Evolutionary conservation across 2,888 invertebrate species (phyloP).

Genomic region (Sesia bembeciformis): DNA sequence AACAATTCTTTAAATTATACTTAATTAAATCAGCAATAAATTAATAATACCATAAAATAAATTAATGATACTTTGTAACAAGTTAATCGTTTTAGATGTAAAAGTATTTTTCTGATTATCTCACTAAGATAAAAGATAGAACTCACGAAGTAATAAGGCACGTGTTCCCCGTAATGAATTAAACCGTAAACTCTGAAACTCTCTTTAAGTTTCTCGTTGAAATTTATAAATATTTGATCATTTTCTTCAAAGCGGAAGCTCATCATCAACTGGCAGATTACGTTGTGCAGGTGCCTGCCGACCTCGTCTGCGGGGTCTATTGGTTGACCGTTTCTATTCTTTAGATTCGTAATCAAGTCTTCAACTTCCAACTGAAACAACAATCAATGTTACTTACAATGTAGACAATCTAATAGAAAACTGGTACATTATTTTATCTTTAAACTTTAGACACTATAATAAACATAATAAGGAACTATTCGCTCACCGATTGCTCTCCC

Average conservation of each 20-base stretch:
- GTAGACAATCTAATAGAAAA: neutral
- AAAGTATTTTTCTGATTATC: no score
- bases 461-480: no score
- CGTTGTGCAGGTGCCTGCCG: constrained; percentile 86
- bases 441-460: no score
- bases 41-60: no score
- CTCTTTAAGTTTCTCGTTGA: constrained; percentile 84
- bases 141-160: constrained; percentile 77
- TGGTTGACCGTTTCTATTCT: constrained; percentile 69
- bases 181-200: constrained; percentile 87
- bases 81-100: no score
- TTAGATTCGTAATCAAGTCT: constrained; percentile 75
- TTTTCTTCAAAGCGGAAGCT: constrained; percentile 83
- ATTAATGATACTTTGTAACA: no score
- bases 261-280: constrained; percentile 89
- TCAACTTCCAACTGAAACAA: constrained; percentile 76
- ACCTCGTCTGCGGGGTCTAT: constrained; percentile 79
- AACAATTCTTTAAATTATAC: no score
- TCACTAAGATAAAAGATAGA: no score
- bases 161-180: constrained; percentile 82
- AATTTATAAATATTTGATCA: constrained; percentile 79
- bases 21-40: no score
- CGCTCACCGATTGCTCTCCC: no score
- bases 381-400: neutral
- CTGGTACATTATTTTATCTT: neutral